Evolutionary conservation across 2,888 invertebrate species (phyloP), one percentile per base, ranked within the genome.

Genomic region (Nezara viridula): DNA sequence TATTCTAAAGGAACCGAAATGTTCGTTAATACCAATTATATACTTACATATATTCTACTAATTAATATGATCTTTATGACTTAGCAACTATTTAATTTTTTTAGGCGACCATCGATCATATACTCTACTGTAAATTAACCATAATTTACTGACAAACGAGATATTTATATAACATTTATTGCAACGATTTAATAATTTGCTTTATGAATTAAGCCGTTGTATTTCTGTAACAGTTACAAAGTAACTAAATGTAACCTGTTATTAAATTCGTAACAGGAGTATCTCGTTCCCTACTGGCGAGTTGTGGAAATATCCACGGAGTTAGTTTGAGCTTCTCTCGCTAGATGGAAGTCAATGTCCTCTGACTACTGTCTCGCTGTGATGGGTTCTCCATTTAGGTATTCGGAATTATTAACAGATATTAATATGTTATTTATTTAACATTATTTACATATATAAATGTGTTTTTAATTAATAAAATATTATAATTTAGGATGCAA

Each of bases 261-360:
- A 37, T 19, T 37, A 37, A 37, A 0, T 0, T 21, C 7, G 37
- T 19, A 37, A 19, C 32, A 16, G 19, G 9, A 73, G 5, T 37
- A 73, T 27, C 37, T 73, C 16, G 37, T 73, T 73, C 66, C 32
- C 66, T 73, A 73, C 66, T 73, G 66, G 66, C 37, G 37, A 32
- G 19, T 37, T 37, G 66, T 73, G 66, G 66, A 73, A 73, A 73
- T 73, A 73, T 73, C 66, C 66, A 73, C 37, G 7, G 66, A 16
- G 66, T 73, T 73, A 73, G 66, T 73, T 73, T 32, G 37, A 19
- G 66, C 32, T 73, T 73, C 37, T 19, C 66, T 73, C 66, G 66
- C 66, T 73, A 73, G 66, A 73, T 73, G 66, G 66, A 73, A 73
- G 66, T 73, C 66, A 32, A 73, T 73, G 66, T 73, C 66, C 66